Conservation (phyloP, 2,888 invertebrate species). For the Argyresthia albistria region DNA sequence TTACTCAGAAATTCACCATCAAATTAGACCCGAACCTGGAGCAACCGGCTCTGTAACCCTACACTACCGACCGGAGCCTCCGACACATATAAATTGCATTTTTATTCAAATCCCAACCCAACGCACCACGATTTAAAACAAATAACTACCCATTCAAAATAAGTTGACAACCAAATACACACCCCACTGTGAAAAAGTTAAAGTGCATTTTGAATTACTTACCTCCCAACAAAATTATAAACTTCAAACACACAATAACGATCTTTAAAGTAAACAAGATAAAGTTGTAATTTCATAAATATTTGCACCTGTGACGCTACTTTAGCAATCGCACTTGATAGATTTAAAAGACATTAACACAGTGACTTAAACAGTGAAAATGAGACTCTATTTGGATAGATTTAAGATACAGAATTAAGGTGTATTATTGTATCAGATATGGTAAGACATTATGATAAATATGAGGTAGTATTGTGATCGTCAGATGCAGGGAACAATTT, state of each 20-base stretch:
- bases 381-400: constrained; percentile 26
- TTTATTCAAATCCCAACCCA: constrained; percentile 69
- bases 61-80: constrained; percentile 57
- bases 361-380: constrained; percentile 35
- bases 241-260: constrained; percentile 37
- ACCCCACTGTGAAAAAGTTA: constrained; percentile 4
- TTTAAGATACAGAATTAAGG: constrained; percentile 34
- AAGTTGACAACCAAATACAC: too few relatives aligned
- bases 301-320: constrained; percentile 35
- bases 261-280: constrained; percentile 49
- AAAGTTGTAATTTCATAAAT: constrained; percentile 52
- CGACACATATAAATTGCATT: constrained; percentile 71
- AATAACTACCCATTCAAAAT: constrained; percentile 49
- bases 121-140: constrained; percentile 42
- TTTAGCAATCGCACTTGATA: constrained; percentile 27
- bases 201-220: constrained; percentile 1
- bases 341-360: constrained; percentile 31
- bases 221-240: constrained; percentile 4
- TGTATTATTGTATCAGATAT: constrained; percentile 29
- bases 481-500: constrained; percentile 41
- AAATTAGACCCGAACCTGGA: constrained; percentile 34
- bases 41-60: constrained; percentile 63
- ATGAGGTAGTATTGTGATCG: constrained; percentile 35
- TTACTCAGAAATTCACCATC: constrained; percentile 69
- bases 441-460: constrained; percentile 17